These are phyloP conservation scores for Pteronotus mesoamericanus DNA, from an alignment of 2,797 vertebrate species.

Conservation along the genomic window DNA sequence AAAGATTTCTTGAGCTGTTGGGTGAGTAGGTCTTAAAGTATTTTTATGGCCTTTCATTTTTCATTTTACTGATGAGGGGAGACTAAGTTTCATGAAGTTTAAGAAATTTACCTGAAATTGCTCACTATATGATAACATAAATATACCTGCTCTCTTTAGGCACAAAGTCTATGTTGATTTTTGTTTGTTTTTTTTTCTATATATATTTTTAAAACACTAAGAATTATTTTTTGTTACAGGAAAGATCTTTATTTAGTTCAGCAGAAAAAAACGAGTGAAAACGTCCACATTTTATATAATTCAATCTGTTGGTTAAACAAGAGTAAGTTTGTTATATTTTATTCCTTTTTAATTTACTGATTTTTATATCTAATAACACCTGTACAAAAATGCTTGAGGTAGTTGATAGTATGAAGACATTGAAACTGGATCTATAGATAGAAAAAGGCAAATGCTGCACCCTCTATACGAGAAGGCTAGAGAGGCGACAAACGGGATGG, in stretches of 20 bases:
- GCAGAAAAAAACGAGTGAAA: background rate
- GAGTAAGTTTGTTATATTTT: background rate
- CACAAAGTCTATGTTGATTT: background rate
- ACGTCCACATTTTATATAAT: background rate
- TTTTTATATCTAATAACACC: background rate
- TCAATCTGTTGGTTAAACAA: background rate
- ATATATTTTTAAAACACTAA: background rate
- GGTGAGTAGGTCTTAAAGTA: background rate
- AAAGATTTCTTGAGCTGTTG: background rate
- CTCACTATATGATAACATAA: background rate
- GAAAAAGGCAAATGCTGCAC: background rate
- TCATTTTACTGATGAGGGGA: constrained; percentile 12
- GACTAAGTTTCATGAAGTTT: accelerated
- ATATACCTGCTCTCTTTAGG: background rate
- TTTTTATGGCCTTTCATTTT: background rate
- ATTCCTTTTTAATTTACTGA: background rate
- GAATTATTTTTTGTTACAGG: background rate
- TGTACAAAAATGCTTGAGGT: background rate
- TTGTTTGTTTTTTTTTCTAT: background rate
- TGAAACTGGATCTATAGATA: background rate
- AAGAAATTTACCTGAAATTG: background rate
- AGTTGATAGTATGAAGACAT: too few species aligned
- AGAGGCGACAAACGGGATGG: background rate
- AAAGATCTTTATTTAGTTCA: background rate
- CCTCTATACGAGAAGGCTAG: background rate